Conservation (phyloP, 2,113 vertebrate genomes). For the Phyllostomus hastatus region DNA sequence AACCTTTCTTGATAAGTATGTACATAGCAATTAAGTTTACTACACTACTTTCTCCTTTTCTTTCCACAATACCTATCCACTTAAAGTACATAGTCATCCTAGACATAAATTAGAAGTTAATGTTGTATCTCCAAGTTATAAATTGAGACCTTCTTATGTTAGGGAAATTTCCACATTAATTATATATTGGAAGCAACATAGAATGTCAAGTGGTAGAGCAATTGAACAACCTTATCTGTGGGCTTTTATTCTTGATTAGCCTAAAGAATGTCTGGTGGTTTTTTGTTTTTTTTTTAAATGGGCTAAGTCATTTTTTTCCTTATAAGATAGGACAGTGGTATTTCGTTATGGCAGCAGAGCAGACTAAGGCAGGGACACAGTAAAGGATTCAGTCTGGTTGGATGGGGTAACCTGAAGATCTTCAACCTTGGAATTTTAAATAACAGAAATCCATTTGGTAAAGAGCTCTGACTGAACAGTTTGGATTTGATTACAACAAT, state of each 20-base stretch:
- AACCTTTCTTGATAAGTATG: background rate
- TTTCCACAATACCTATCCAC: background rate
- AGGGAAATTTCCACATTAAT: background rate
- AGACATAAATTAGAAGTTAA: background rate
- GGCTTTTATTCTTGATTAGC: background rate
- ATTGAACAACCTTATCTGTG: background rate
- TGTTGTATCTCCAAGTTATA: background rate
- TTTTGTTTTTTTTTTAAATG: background rate
- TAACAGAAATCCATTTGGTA: background rate
- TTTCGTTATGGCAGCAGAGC: background rate
- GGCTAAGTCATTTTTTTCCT: background rate
- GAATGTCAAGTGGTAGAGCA: background rate
- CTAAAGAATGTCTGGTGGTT: background rate
- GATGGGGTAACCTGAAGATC: background rate
- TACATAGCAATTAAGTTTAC: background rate
- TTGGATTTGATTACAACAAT: background rate
- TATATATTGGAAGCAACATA: background rate
- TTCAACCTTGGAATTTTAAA: background rate
- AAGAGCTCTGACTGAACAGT: background rate
- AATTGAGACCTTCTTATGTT: conserved; percentile 5
- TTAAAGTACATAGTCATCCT: background rate
- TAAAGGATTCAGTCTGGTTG: background rate
- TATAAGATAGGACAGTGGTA: background rate
- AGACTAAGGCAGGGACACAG: background rate
- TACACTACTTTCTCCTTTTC: background rate